Percentiles rank a stretch among this genome's conserved stretches.
Evolutionary conservation across 2,888 invertebrate genomes (phyloP).

Genomic region (Trachelus iudaicus): DNA sequence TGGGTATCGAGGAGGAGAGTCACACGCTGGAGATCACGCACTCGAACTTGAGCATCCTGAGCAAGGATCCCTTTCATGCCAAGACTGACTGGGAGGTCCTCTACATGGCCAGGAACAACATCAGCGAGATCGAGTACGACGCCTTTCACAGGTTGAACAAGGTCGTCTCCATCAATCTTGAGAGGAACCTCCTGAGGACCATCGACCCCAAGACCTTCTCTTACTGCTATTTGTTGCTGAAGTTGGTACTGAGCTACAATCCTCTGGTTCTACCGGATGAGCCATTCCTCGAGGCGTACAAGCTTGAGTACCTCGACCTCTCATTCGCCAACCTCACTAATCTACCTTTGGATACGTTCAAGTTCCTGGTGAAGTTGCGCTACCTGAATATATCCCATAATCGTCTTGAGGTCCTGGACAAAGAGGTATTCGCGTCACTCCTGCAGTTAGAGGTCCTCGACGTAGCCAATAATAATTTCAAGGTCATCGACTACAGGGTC

Average conservation of each 20-base stretch:
- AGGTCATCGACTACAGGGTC: constrained; percentile 21
- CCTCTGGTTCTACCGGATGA: constrained; percentile 6
- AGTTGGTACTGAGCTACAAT: constrained; percentile 17
- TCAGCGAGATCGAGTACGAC: constrained; percentile 14
- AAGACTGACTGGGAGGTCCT: constrained; percentile 18
- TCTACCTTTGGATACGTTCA: constrained; percentile 13
- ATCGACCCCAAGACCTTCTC: constrained; percentile 16
- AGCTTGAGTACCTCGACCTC: constrained; percentile 19
- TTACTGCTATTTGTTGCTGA: constrained; percentile 18
- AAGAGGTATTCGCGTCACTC: constrained; percentile 15
- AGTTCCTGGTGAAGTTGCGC: constrained; percentile 10
- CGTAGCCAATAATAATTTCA: constrained; percentile 18
- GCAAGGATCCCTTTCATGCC: constrained; percentile 12
- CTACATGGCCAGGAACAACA: constrained; percentile 16
- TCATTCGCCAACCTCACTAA: constrained; percentile 16
- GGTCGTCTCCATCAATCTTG: constrained; percentile 17
- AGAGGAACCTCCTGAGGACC: constrained; percentile 12
- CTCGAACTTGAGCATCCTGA: constrained; percentile 11
- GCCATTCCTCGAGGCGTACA: constrained; percentile 17
- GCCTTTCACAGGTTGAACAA: constrained; percentile 12
- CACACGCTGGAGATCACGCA: constrained; percentile 18
- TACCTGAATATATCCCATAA: constrained; percentile 20
- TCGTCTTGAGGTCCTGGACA: constrained; percentile 17
- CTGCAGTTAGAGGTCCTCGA: constrained; percentile 17
- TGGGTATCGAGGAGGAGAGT: constrained; percentile 9